A percentile compares a stretch with the other conserved stretches of the same genome.
These are phyloP conservation scores for Cichladusa arquata DNA, from an alignment of 2,113 vertebrate genomes.

Conservation along the genomic window DNA sequence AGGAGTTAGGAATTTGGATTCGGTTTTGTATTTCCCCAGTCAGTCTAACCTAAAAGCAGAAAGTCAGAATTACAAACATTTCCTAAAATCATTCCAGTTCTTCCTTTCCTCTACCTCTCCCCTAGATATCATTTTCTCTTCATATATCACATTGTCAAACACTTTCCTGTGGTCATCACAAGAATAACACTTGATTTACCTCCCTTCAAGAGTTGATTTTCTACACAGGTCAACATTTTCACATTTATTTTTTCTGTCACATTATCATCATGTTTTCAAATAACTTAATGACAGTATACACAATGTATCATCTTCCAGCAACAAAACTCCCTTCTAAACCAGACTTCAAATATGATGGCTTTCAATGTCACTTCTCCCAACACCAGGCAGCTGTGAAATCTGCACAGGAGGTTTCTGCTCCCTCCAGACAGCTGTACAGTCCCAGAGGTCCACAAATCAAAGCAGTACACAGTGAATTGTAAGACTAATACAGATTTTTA, in stretches of 20 bases:
- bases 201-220: not conserved
- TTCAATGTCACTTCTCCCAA: not conserved
- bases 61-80: not conserved
- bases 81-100: not conserved
- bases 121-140: not conserved
- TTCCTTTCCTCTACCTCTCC: not conserved
- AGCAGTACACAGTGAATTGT: not conserved
- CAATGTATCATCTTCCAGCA: not conserved
- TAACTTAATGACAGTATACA: not conserved
- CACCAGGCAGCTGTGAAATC: not conserved
- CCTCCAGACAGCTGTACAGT: not conserved
- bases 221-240: not conserved
- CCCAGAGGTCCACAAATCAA: not conserved
- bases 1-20: not conserved
- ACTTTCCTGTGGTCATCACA: not conserved
- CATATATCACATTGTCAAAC: not conserved
- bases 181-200: not conserved
- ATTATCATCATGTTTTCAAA: constrained; percentile 26
- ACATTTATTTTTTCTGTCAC: not conserved
- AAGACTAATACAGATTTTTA: not conserved
- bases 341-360: not conserved
- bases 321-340: not conserved
- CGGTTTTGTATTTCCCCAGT: not conserved
- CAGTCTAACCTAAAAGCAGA: not conserved
- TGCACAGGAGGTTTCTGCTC: not conserved